phyloP scores from a whole-genome alignment of 2,888 invertebrate species.

The Synergus gifuensis region DNA sequence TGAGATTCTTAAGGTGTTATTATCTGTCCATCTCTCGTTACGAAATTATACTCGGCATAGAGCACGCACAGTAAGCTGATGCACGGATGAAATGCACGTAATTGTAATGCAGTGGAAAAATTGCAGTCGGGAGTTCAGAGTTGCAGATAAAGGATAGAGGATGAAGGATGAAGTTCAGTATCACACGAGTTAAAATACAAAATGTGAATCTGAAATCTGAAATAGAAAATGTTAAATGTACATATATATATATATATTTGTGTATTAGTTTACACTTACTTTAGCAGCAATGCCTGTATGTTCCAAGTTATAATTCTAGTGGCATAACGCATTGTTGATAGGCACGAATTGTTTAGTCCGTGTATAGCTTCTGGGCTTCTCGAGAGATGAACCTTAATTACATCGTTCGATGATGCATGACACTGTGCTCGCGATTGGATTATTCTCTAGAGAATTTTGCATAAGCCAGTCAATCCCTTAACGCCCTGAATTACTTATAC shows the following conservation, averaged over 20 bases:
- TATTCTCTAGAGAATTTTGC: conserved; percentile 5
- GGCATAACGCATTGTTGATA: neutral
- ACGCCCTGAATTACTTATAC: neutral
- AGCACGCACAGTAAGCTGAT: conserved; percentile 21
- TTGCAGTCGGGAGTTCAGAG: neutral
- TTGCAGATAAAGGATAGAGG: neutral
- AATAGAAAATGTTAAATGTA: neutral
- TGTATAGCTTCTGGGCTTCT: neutral
- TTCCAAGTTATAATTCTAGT: neutral
- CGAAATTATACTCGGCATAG: conserved; percentile 17
- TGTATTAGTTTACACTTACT: neutral
- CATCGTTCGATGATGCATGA: conserved; percentile 36
- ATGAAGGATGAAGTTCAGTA: neutral
- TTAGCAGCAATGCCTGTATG: neutral
- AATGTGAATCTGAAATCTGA: neutral
- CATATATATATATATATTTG: too few species aligned
- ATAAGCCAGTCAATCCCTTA: conserved; percentile 19
- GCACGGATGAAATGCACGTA: conserved; percentile 17
- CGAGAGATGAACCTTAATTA: conserved; percentile 35
- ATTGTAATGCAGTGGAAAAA: conserved; percentile 23
- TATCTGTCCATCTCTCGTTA: conserved; percentile 28
- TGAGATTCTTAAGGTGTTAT: conserved; percentile 31
- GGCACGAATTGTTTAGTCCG: neutral
- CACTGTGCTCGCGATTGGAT: conserved; percentile 32
- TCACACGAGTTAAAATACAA: neutral